A percentile compares a stretch with the other conserved stretches of the same genome.
Evolutionary conservation across 2,888 invertebrate genomes (phyloP).

Genomic region (Gortyna flavago): DNA sequence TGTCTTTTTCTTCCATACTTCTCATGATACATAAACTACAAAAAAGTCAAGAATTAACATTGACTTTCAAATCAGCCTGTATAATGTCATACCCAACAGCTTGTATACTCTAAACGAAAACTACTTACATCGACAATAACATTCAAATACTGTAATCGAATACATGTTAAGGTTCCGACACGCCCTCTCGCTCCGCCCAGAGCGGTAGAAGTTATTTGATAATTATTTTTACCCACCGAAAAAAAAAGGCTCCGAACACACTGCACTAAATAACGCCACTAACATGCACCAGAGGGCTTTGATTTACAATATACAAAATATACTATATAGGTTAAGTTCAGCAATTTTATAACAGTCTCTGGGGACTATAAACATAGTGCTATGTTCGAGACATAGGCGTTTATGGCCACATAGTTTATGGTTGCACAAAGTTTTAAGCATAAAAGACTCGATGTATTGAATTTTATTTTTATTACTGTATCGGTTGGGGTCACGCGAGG

Average conservation of each 20-base stretch:
- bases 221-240: no score
- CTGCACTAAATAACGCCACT: slow-evolving; percentile 47
- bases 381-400: slow-evolving; percentile 62
- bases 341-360: slow-evolving; percentile 58
- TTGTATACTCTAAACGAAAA: slow-evolving; percentile 7
- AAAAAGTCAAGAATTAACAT: no score
- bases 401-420: slow-evolving; percentile 59
- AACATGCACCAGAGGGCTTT: slow-evolving; percentile 49
- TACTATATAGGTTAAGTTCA: slow-evolving; percentile 39
- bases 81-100: neutral
- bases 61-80: neutral
- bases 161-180: slow-evolving; percentile 27
- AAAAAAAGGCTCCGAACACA: slow-evolving; percentile 4
- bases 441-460: slow-evolving; percentile 52
- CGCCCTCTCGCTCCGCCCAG: no score
- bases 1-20: no score
- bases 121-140: slow-evolving; percentile 18
- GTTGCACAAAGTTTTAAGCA: slow-evolving; percentile 55
- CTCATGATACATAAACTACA: no score
- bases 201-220: no score
- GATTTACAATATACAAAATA: slow-evolving; percentile 52
- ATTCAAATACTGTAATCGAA: slow-evolving; percentile 25
- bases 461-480: slow-evolving; percentile 47
- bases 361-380: slow-evolving; percentile 60
- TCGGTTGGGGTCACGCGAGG: slow-evolving; percentile 40